Conservation (phyloP, 2,888 invertebrate species). For the Ceriagrion tenellum region DNA sequence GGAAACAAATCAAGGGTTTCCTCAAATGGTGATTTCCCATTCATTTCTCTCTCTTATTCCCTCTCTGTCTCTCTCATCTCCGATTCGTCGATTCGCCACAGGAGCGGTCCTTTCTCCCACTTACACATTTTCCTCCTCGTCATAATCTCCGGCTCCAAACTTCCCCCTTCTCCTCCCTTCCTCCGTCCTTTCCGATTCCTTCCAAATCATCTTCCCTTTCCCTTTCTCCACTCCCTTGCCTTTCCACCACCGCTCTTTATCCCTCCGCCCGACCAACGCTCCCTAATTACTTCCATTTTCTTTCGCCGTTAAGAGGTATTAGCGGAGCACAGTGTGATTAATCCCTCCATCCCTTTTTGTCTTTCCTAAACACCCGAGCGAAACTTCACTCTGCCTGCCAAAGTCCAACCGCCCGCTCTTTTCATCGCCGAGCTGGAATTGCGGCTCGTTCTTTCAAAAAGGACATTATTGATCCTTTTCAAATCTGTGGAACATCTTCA, state of each 20-base stretch:
- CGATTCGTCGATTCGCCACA: too few species aligned
- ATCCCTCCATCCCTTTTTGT: neutral
- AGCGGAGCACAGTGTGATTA: constrained; percentile 36
- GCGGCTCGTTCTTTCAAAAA: neutral
- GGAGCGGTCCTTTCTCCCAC: neutral
- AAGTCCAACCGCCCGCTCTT: neutral
- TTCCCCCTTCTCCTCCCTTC: neutral
- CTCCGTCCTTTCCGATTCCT: neutral
- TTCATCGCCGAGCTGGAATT: neutral
- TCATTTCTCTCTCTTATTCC: too few species aligned
- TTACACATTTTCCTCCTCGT: neutral
- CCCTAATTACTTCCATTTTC: constrained; percentile 33
- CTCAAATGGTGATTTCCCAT: neutral
- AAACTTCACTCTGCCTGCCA: neutral
- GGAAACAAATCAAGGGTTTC: neutral
- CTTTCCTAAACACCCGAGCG: neutral
- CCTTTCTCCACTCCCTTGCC: too few species aligned
- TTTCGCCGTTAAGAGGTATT: neutral
- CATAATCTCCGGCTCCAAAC: neutral
- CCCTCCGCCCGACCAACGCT: neutral
- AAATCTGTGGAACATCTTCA: neutral
- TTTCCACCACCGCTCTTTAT: neutral
- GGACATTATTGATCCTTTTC: neutral
- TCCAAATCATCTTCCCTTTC: neutral
- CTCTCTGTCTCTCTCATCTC: too few species aligned